Evolutionary conservation across 2,113 vertebrate species (phyloP), one percentile per base, ranked within the genome.

Genomic region (Manacus vitellinus): DNA sequence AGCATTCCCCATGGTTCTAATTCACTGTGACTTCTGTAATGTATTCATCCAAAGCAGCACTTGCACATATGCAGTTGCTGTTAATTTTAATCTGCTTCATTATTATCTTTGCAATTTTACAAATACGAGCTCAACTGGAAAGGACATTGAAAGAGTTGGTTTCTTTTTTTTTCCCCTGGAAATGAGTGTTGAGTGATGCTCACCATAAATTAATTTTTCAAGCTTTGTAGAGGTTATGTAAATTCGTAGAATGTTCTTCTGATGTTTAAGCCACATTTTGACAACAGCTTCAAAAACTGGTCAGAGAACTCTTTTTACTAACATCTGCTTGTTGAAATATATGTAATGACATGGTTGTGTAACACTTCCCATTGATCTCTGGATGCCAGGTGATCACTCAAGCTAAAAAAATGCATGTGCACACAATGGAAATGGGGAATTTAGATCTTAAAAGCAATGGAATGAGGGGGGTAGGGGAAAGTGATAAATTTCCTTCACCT

Each of bases 121-220:
- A 97, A 96, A 73, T 47, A 94, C 0, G 10, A 95, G 68, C 94
- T 94, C 67, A 91, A 65, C 43, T 78, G 62, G 51, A 75, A 89
- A 92, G 74, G 73, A 88, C 56, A 94, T 95, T 93, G 85, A 94
- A 93, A 85, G 95, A 92, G 12, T 61, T 65, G 31, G 76, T 10
- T 65, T 61, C 7, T 6, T 15, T 4, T 20, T 54, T 49, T 88
- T 43, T 33, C 22, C 68, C 52, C 62, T 86, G 24, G 80, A 94
- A 97, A 95, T 63, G 75, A 95, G 27, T 71, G 47, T n/a, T 70
- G 94, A 95, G 77, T 49, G 94, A 55, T 92, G 59, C 58, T 95
- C 74, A n/a, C 62, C 71, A 68, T 74, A 88, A 97, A 97, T 96
- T 93, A 97, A 93, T 78, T 95, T 97, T 97, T 86, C 87, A 94